Evolutionary conservation across 2,797 vertebrate genomes (phyloP), one percentile per base, ranked within the genome.

Genomic region (Momotus momota): DNA sequence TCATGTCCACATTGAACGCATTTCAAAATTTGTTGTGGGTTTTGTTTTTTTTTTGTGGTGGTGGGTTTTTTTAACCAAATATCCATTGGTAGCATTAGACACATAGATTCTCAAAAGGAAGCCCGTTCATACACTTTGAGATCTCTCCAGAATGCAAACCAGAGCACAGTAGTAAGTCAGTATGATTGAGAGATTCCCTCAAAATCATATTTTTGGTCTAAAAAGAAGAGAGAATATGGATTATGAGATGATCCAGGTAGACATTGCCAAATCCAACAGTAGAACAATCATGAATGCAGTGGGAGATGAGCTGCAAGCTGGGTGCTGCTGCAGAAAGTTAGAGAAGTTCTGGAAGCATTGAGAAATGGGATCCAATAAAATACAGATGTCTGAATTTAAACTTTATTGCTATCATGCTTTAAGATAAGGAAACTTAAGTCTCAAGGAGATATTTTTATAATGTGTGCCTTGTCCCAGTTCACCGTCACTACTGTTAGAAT

Each of bases 261-360:
- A 52, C 9, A 10, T 4, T 74, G 38, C 4, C 46, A 61, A 81
- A 84, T 52, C 35, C 46, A 18, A 64, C 21, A 41, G 19, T 15
- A 86, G 57, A 81, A 65, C 7, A 4, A 12, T 45, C 18, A 38
- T 20, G 6, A 90, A 38, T 62, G 29, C 21, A 67, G 48, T 5
- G 15, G 6, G 7, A 70, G 33, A 55, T 0, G 1, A 29, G 3
- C 27, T 72, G 16, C 3, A 6, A 64, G 29, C 6, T 52, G 14
- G 12, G 29, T 7, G 16, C 12, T 78, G 52, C 14, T 71, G 23
- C 27, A 69, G 48, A 54, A 52, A 46, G 8, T 4, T 72, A 62
- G 29, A 31, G 33, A 49, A 89, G 31, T 4, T 55, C 49, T 74
- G 41, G 60, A 87, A 81, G 3, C 8, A n/a, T 1, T 45, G 41